Percentiles rank a stretch among this genome's conserved stretches.
phyloP scores from a whole-genome alignment of 2,797 vertebrate species.

The Aselliscus stoliczkanus region DNA sequence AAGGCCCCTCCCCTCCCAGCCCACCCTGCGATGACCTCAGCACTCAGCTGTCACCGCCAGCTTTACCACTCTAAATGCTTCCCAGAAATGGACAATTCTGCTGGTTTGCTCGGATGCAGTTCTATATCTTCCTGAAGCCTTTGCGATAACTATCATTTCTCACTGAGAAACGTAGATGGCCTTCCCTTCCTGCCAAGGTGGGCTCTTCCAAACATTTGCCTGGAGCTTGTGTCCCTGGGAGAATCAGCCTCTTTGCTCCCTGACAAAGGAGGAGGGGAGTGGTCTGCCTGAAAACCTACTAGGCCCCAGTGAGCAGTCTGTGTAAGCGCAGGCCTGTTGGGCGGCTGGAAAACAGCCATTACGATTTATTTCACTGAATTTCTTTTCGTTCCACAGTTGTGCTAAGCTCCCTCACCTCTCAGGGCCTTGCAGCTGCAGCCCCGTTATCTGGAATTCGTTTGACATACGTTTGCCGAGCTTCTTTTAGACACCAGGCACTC shows the following conservation, averaged over 20 bases:
- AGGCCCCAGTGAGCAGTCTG: too few species aligned
- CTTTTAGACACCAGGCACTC: background rate
- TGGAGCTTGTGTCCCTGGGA: background rate
- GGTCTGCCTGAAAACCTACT: background rate
- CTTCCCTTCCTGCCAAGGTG: background rate
- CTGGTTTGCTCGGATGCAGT: background rate
- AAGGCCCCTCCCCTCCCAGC: too few species aligned
- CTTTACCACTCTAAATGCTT: background rate
- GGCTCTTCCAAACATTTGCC: background rate
- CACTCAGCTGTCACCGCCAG: background rate
- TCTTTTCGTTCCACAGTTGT: background rate
- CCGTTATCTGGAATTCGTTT: background rate
- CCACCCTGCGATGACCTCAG: background rate
- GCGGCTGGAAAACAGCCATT: background rate
- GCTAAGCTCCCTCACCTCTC: background rate
- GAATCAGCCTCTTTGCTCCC: background rate
- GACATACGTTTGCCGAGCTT: background rate
- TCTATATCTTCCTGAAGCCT: background rate
- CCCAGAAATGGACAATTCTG: background rate
- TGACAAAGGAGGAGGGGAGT: background rate
- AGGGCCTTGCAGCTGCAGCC: background rate
- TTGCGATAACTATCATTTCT: background rate
- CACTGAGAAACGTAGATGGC: background rate
- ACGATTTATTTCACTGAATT: background rate
- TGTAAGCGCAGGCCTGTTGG: rapidly evolving